phyloP scores from a whole-genome alignment of 2,113 vertebrate species.

The Arenaria interpres region DNA sequence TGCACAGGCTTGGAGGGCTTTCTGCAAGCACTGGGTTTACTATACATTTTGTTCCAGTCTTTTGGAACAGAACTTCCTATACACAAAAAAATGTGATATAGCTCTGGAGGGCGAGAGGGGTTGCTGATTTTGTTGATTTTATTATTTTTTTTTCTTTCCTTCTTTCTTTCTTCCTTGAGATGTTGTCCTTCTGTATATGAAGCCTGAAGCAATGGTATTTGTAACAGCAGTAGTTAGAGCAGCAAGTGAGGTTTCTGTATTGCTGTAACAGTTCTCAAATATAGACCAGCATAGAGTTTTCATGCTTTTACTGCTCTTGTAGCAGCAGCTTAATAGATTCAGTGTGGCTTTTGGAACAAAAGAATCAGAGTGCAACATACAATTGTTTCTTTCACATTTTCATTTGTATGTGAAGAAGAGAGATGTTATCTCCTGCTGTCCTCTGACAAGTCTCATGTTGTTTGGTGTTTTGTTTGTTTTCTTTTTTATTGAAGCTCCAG shows the following conservation, averaged over 20 bases:
- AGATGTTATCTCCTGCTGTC: background rate
- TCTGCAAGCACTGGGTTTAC: background rate
- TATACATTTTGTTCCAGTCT: rapidly evolving
- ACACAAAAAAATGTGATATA: background rate
- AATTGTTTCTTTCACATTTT: background rate
- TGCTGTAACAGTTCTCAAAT: background rate
- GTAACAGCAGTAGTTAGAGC: background rate
- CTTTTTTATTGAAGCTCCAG: background rate
- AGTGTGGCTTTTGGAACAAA: background rate
- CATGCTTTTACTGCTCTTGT: background rate
- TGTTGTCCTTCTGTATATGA: background rate
- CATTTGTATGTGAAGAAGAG: background rate
- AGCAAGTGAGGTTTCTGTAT: background rate
- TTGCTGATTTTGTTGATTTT: background rate
- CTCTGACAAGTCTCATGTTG: background rate
- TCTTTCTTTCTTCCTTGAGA: background rate
- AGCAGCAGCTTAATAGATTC: background rate
- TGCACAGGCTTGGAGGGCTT: rapidly evolving
- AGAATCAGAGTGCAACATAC: background rate
- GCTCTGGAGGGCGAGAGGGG: background rate
- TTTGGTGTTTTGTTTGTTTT: background rate
- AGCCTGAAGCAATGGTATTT: background rate
- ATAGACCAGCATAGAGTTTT: background rate
- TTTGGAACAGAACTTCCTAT: background rate
- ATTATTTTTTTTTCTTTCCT: too few relatives aligned